Base-by-base conservation (phyloP, 2,113 vertebrate genomes). In the Amazona guildingii region DNA sequence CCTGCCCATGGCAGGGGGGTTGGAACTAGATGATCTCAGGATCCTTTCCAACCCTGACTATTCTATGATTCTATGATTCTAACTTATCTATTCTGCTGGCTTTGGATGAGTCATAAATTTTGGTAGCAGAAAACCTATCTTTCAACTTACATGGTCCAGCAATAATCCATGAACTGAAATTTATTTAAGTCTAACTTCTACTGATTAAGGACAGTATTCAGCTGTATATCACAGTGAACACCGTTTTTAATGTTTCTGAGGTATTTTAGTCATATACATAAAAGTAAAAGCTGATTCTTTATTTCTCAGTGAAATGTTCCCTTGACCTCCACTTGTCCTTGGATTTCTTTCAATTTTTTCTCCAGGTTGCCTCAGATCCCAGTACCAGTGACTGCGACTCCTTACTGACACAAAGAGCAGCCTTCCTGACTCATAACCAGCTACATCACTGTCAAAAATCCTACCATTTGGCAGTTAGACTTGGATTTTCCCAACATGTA, bases 91-190 rank as follows among this genome's bases (percentile, higher is more conserved):
- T 95, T 92, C 67, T 91, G 24, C 66, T 92, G 77, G n/a, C 49
- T 93, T 93, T 70, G 63, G 21, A 77, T 77, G 75, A 95, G 37
- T 87, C 69, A 79, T 70, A 76, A 73, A 89, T 84, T 76, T 85
- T 87, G 44, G 77, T 62, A 85, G 52, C 27, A 93, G 62, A 92
- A 92, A 94, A 46, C 33, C 31, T 57, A 44, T 83, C 62, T 89
- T 86, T 79, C 57, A 87, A 64, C 33, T 86, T 84, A 84, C 62
- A 52, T 84, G 55, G 86, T 94, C 95, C 92, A 86, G 88, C 73
- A 95, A 82, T 87, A 96, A 91, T 85, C 94, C 86, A 91, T 87
- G 77, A 92, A 92, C 77, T 79, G 64, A 87, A 96, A 91, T 84
- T 78, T 94, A 86, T 96, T 92, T 92, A 91, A 75, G 55, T 75